These are phyloP conservation scores for Onychorhynchus coronatus DNA, from an alignment of 2,113 vertebrate species.

Conservation along the genomic window DNA sequence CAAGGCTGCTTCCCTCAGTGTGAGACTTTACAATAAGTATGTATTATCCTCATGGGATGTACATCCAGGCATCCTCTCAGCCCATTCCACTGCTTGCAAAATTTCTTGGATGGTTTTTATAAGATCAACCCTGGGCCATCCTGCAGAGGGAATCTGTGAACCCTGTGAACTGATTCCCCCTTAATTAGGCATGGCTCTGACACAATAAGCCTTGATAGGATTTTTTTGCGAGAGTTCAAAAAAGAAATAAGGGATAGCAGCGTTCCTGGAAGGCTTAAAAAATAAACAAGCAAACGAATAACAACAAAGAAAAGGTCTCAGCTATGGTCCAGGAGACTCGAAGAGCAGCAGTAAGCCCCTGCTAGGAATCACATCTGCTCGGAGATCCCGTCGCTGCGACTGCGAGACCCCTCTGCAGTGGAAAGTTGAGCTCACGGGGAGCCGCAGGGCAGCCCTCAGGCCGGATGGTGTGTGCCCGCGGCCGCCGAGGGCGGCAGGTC, in stretches of 20 bases:
- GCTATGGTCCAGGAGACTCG: background rate
- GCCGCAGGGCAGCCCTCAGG: background rate
- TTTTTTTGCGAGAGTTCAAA: background rate
- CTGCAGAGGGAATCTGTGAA: background rate
- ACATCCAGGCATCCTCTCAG: background rate
- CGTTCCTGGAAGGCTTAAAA: background rate
- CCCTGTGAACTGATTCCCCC: background rate
- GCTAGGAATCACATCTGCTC: background rate
- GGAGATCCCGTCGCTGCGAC: background rate
- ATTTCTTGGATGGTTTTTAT: background rate
- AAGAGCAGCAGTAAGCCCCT: background rate
- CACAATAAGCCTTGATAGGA: background rate
- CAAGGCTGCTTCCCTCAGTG: background rate
- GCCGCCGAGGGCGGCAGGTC: background rate
- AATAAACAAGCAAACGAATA: background rate
- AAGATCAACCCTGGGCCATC: background rate
- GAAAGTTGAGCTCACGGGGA: background rate
- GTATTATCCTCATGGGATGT: rapidly evolving
- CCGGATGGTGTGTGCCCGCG: background rate
- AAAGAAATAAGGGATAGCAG: background rate
- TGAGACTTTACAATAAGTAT: background rate
- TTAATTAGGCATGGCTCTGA: background rate
- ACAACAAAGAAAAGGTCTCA: background rate
- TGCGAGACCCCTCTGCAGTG: background rate
- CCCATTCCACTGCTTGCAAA: background rate